Percentiles rank a stretch among this genome's conserved stretches.
Conservation (phyloP, 2,797 vertebrate genomes). For the Enoplosus armatus region DNA sequence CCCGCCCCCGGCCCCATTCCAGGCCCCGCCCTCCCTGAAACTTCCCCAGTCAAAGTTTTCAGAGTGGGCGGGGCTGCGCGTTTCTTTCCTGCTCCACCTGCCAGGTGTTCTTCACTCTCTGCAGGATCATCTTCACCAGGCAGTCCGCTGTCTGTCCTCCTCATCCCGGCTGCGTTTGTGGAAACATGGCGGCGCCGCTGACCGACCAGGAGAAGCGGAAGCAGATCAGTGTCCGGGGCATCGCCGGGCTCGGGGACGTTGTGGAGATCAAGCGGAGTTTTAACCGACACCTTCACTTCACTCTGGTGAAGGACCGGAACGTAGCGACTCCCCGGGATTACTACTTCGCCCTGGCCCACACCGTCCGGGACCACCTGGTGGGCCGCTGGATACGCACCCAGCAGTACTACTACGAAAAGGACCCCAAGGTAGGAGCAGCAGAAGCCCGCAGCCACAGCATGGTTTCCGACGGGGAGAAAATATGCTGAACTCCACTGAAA, state of each 20-base stretch:
- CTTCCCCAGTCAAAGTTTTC: not conserved
- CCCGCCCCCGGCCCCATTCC: not conserved
- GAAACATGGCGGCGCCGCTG: constrained; percentile 84
- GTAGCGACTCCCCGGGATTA: constrained; percentile 90
- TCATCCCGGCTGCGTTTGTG: not conserved
- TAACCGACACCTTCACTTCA: constrained; percentile 93
- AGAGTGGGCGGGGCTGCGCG: constrained; percentile 12
- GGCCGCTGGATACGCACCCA: constrained; percentile 94
- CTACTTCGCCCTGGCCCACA: constrained; percentile 90
- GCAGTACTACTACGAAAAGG: constrained; percentile 90
- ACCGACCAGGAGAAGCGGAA: constrained; percentile 90
- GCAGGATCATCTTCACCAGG: fast-evolving
- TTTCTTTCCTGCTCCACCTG: constrained; percentile 10
- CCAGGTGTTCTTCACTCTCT: not conserved
- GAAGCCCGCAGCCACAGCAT: not conserved
- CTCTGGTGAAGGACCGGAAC: constrained; percentile 92
- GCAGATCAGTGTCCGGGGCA: constrained; percentile 91
- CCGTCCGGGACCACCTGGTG: constrained; percentile 91
- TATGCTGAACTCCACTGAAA: not conserved
- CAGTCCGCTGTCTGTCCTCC: not conserved
- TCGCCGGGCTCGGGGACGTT: constrained; percentile 89
- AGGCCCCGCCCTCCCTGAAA: not conserved
- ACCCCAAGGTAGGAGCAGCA: constrained; percentile 86
- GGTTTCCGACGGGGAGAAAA: not conserved
- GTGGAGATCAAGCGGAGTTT: constrained; percentile 89